Percentiles rank a stretch among this genome's conserved stretches.
Evolutionary conservation across 2,113 vertebrate genomes (phyloP).

Genomic region (Scolopax mira): DNA sequence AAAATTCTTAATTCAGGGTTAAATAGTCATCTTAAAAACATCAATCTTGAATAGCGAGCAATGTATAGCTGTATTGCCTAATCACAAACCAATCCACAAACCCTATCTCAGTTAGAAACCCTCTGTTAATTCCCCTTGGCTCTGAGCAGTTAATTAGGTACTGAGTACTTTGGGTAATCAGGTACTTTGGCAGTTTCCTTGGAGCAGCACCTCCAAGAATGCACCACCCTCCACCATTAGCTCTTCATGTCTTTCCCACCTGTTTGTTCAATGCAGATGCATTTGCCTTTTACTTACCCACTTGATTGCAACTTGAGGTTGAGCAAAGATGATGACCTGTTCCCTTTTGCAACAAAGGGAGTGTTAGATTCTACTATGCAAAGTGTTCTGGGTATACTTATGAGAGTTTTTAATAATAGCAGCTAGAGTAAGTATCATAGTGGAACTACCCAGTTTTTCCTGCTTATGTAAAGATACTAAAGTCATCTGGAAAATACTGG

Average conservation of each 20-base stretch:
- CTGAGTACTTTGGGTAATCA: background rate
- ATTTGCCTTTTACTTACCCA: background rate
- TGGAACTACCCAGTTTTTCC: conserved; percentile 10
- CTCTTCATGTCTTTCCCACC: background rate
- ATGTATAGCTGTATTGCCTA: background rate
- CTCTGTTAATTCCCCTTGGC: background rate
- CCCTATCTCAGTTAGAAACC: background rate
- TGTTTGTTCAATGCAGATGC: background rate
- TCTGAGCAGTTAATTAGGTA: background rate
- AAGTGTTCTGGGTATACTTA: background rate
- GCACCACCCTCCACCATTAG: background rate
- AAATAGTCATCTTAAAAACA: background rate
- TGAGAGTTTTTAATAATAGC: background rate
- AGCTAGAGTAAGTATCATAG: background rate
- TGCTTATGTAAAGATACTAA: conserved; percentile 52
- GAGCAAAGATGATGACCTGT: background rate
- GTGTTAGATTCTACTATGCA: conserved; percentile 17
- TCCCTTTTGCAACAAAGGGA: conserved; percentile 40
- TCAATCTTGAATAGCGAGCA: background rate
- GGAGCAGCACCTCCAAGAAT: background rate
- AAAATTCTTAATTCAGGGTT: background rate
- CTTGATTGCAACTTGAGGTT: background rate
- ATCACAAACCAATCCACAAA: background rate
- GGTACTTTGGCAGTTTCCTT: background rate
- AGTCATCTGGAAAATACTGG: conserved; percentile 51